Base-by-base conservation (phyloP, 2,113 vertebrate genomes). In the Poicephalus gulielmi region DNA sequence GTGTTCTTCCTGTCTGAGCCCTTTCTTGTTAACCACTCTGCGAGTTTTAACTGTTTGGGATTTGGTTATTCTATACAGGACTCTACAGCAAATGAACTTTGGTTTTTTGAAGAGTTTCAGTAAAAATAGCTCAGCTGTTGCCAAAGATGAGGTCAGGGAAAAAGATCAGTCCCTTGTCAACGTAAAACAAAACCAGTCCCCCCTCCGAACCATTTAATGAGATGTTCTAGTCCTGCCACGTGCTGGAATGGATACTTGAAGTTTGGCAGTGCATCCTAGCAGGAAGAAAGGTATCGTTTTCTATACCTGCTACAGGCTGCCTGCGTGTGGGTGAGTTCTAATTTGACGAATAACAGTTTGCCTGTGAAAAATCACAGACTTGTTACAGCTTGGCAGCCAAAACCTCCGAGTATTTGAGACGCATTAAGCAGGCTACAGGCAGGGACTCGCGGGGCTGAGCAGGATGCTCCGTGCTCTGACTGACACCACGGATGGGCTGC, bases 61-160 rank as follows among this genome's bases (percentile, higher is more conserved):
- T 74, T 47, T 9, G 7, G n/a, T 77, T 63, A 35, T 71, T 82
- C 46, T 33, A 23, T 17, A 33, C 28, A 41, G 69, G 62, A 66
- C 9, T 39, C n/a, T 33, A 43, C 6, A 67, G 46, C 44, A 57
- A 76, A 70, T 37, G 3, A 81, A 71, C 39, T 52, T 66, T 30
- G 27, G 7, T 71, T 88, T 92, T 68, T 88, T 41, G 16, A 64
- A 75, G 37, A 46, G 20, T 52, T 93, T 88, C 31, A 46, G 86
- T 76, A 76, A 92, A 95, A 93, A 62, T 44, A 94, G 41, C 28
- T 93, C 75, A 62, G 49, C 53, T 37, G 19, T n/a, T 83, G 83
- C 79, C 94, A 92, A 93, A 30, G 68, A 81, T 88, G 86, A 93
- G n/a, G 83, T 94, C 80, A 81, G 83, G 70, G 84, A 22, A 73